Base-by-base conservation (phyloP, 2,797 vertebrate species). In the Synaphobranchus kaupii region DNA sequence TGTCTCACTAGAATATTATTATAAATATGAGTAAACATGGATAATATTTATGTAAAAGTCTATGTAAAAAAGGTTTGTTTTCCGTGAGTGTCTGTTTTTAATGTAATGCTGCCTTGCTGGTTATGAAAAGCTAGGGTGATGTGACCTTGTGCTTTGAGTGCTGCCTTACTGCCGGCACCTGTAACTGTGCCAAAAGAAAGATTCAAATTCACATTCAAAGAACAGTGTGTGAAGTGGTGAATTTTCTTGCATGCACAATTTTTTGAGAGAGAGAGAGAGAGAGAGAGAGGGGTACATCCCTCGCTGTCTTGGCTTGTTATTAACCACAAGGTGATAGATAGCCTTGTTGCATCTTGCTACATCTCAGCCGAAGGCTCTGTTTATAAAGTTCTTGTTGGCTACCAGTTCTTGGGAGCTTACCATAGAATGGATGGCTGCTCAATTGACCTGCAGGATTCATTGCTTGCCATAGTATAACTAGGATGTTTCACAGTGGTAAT, bases 1-100 rank as follows among this genome's bases (percentile, higher is more conserved):
- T 92, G 85, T 90, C 89, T 60, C 80, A 52, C 80, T n/a, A 87
- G 78, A 66, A 50, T 66, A 60, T 6, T 25, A 50, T 22, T 50
- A 47, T 34, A 73, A 12, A 68, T 28, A 68, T 28, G 25, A n/a
- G 63, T 68, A 73, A 73, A 73, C 10, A 78, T 47, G 6, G 73
- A 5, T 15, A 73, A 73, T 66, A 66, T 25, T 25, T 0, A 66
- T 66, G 22, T 22, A 7, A 13, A 31, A 1, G 31, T 71, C 1
- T n/a, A n/a, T 9, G 56, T 58, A 4, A 58, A 58, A 39, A 39
- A 20, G 17, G 17, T 12, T 58, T 4, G 20, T 58, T 58, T 58
- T 68, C 63, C n/a, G 63, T 28, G 6, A n/a, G 20, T 22, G n/a
- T 68, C 63, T 68, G 25, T 76, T 28, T 78, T 47, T 22, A 6